Evolutionary conservation across 37 sponge, comb jelly and placozoan genomes (phyloP), one percentile per base, ranked within the genome.

Genomic region (Oscarella lobularis): DNA sequence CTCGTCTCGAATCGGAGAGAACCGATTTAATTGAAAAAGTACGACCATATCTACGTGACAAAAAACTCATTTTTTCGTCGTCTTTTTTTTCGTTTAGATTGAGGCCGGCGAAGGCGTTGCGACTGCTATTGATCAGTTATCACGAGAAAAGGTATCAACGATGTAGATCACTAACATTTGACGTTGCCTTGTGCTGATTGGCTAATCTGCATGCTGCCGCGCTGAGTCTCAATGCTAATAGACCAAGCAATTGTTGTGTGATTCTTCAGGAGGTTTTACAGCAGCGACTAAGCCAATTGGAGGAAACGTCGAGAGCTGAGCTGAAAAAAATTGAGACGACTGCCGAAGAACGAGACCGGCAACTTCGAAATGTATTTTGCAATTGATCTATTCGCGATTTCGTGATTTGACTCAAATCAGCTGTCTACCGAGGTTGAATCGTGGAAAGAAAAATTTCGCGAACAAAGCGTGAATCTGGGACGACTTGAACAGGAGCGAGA

Each of bases 71-170:
- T 38, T 72, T 66, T 34, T 77, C 31, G 41, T 34, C 3, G 65
- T 30, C 36, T 37, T 14, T 78, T 68, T 9, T 0, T 33, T 0
- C 37, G 4, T 1, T 31, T 33, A 89, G 90, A 85, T 85, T 72
- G 78, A 89, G 71, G 80, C 79, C 39, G 90, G 90, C 0, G 90
- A 89, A 70, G 90, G 90, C 29, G 86, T 60, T 0, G 30, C 81
- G 0, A 82, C 86, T 54, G 86, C 83, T 38, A 85, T 89, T 38
- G 81, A 41, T 27, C 90, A 89, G 66, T 74, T 89, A 74, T 76
- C 85, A 40, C 80, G 84, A 66, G 90, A 89, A 14, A 89, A 89
- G 86, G 90, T 89, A 70, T 48, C 60, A 9, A n/a, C n/a, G n/a
- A n/a, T n/a, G n/a, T n/a, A n/a, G n/a, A n/a, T n/a, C n/a, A 48